Conservation (phyloP, 2,888 invertebrate species). For the Conchocele bisecta region DNA sequence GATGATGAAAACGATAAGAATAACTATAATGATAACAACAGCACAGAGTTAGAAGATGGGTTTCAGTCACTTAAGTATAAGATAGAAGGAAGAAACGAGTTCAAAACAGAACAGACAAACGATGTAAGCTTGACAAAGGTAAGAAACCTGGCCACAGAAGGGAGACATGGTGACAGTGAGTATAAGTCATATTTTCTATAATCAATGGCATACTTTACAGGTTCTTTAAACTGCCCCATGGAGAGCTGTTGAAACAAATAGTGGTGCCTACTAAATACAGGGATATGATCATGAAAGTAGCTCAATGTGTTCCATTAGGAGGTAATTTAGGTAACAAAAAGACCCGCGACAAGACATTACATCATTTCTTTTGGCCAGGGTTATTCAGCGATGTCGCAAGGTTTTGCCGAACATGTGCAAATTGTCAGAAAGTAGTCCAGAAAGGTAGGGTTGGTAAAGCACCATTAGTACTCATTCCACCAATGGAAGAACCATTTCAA, state of each 20-base stretch:
- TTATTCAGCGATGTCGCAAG: constrained; percentile 4
- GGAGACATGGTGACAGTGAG: neutral
- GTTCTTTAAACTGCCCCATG: neutral
- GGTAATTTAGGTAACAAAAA: constrained; percentile 2
- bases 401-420: neutral
- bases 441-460: constrained; percentile 1
- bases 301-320: neutral
- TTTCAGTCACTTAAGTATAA: too few relatives aligned
- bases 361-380: constrained; percentile 14
- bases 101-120: neutral
- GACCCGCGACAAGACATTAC: neutral
- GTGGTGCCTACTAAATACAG: neutral
- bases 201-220: neutral
- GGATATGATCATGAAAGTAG: neutral
- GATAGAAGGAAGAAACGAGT: neutral
- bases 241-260: neutral
- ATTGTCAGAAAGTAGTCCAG: neutral
- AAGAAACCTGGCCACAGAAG: neutral
- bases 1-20: too few relatives aligned
- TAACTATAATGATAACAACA: too few relatives aligned
- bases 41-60: too few relatives aligned
- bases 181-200: neutral
- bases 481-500: constrained; percentile 5
- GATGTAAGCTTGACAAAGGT: neutral
- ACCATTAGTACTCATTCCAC: constrained; percentile 3